Conservation (phyloP, 2,888 invertebrate genomes). For the Apamea epomidion region DNA sequence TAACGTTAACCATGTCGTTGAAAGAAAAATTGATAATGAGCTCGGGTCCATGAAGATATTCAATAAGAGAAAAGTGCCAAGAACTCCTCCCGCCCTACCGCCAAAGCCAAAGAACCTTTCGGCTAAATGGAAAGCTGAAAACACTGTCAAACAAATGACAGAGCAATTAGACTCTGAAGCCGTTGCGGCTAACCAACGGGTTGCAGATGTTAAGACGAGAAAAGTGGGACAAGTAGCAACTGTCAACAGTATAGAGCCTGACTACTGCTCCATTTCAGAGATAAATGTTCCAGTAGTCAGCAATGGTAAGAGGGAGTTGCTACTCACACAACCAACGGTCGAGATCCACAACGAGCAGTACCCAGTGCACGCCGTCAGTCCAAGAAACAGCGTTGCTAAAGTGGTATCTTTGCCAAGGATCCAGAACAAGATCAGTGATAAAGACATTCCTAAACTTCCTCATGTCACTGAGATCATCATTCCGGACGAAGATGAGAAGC, state of each 20-base stretch:
- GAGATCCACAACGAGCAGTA: constrained; percentile 89
- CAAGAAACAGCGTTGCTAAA: constrained; percentile 86
- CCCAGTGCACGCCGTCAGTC: constrained; percentile 81
- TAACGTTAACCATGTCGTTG: constrained; percentile 81
- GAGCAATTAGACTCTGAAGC: constrained; percentile 89
- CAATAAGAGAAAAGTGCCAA: constrained; percentile 90
- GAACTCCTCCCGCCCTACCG: constrained; percentile 94
- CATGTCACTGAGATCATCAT: constrained; percentile 94
- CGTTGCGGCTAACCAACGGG: constrained; percentile 91
- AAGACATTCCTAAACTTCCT: constrained; percentile 93
- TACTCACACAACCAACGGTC: constrained; percentile 89
- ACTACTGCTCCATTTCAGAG: constrained; percentile 95
- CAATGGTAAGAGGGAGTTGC: constrained; percentile 89
- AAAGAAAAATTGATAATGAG: constrained; percentile 85
- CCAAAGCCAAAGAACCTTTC: constrained; percentile 94
- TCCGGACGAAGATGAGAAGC: constrained; percentile 91
- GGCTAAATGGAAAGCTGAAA: constrained; percentile 92
- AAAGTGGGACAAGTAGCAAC: constrained; percentile 89
- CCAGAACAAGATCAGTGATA: constrained; percentile 87
- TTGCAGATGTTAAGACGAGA: constrained; percentile 90
- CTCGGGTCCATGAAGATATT: constrained; percentile 86
- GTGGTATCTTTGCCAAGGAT: constrained; percentile 86
- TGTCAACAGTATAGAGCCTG: constrained; percentile 91
- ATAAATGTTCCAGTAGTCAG: constrained; percentile 92
- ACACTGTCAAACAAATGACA: constrained; percentile 83